Percentiles rank a stretch among this genome's conserved stretches.
Conservation (phyloP, 2,797 vertebrate species). For the Hoplostethus atlanticus region DNA sequence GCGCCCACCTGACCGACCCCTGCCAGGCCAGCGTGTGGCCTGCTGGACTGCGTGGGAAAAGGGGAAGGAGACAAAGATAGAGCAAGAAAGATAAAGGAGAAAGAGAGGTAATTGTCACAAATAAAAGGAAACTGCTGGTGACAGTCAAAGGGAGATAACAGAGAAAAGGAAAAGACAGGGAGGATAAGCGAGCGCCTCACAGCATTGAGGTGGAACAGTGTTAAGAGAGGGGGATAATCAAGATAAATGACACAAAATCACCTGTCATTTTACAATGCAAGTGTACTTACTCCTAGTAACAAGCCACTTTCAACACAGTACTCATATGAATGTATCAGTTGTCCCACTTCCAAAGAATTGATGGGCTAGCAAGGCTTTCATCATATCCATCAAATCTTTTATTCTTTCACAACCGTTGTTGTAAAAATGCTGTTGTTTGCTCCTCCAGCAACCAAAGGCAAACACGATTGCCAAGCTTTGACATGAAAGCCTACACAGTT, state of each 20-base stretch:
- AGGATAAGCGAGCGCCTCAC: constrained; percentile 5
- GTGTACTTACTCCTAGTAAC: too few relatives aligned
- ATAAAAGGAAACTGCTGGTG: constrained; percentile 10
- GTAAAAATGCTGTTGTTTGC: constrained; percentile 21
- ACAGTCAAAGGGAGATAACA: constrained; percentile 30
- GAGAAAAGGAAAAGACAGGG: neutral
- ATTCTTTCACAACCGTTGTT: constrained; percentile 23
- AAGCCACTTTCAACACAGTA: neutral
- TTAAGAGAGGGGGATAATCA: neutral
- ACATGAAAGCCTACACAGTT: constrained; percentile 24
- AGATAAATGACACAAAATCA: neutral
- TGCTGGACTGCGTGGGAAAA: constrained; percentile 21
- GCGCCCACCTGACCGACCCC: constrained; percentile 42
- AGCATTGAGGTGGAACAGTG: constrained; percentile 33
- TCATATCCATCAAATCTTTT: constrained; percentile 24
- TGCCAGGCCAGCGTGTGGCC: constrained; percentile 35
- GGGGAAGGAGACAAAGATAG: constrained; percentile 1
- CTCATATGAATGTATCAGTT: neutral
- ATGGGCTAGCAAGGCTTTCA: constrained; percentile 7
- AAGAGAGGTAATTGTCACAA: neutral
- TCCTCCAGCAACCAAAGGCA: constrained; percentile 23
- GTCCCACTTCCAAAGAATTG: neutral
- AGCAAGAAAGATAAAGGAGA: neutral
- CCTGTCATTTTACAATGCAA: too few relatives aligned
- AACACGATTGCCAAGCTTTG: neutral